Evolutionary conservation across 2,888 invertebrate species (phyloP).

Genomic region (Halictus ligatus): DNA sequence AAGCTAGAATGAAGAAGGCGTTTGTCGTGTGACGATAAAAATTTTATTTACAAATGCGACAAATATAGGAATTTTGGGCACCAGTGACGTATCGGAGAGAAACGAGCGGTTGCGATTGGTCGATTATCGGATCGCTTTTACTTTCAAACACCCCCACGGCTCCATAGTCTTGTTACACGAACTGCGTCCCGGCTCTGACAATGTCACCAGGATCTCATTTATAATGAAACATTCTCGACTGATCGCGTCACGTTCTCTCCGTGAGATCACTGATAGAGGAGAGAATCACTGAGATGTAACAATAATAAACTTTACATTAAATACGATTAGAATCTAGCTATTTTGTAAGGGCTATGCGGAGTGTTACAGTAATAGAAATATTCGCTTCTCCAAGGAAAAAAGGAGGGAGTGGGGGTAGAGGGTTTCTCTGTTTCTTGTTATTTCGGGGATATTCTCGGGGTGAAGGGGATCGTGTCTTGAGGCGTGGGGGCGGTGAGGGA

Average conservation of each 20-base stretch:
- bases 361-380: slow-evolving; percentile 80
- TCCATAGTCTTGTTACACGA: slow-evolving; percentile 12
- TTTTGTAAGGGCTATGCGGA: slow-evolving; percentile 77
- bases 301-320: slow-evolving; percentile 82
- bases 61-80: slow-evolving; percentile 82
- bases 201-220: background rate
- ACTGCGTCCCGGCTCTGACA: background rate
- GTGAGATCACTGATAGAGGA: slow-evolving; percentile 78
- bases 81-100: slow-evolving; percentile 80
- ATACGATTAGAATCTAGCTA: slow-evolving; percentile 80
- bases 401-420: slow-evolving; percentile 19
- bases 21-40: slow-evolving; percentile 81
- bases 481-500: slow-evolving; percentile 49
- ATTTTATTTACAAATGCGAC: slow-evolving; percentile 84
- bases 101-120: slow-evolving; percentile 58
- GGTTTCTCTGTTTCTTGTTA: background rate
- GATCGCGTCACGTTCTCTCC: slow-evolving; percentile 72
- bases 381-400: slow-evolving; percentile 70
- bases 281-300: slow-evolving; percentile 80
- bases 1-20: background rate
- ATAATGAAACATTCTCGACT: slow-evolving; percentile 31
- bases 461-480: background rate
- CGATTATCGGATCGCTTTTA: slow-evolving; percentile 51
- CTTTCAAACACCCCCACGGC: slow-evolving; percentile 31
- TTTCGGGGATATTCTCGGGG: background rate